These are phyloP conservation scores for Drosophila nigrodunni DNA, from an alignment of 1,140 invertebrate genomes.

Conservation along the genomic window DNA sequence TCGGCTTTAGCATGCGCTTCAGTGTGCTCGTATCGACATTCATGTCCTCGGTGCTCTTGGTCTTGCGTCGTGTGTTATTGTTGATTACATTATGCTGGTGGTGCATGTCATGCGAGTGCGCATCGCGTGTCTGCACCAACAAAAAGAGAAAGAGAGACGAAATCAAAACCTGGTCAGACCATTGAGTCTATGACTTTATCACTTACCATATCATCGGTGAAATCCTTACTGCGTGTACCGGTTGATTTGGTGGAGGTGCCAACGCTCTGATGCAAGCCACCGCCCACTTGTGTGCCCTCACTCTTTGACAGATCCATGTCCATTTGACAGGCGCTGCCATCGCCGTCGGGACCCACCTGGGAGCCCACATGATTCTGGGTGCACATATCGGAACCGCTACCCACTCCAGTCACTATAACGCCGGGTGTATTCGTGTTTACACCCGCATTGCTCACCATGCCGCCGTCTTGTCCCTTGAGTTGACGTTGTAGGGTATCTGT, in stretches of 20 bases:
- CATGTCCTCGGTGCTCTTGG: conserved; percentile 96
- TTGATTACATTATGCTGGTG: conserved; percentile 88
- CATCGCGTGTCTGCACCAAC: conserved; percentile 73
- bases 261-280: conserved; percentile 86
- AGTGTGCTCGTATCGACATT: conserved; percentile 94
- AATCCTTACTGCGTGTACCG: conserved; percentile 86
- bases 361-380: conserved; percentile 86
- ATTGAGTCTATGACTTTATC: not conserved
- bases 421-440: conserved; percentile 84
- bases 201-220: conserved; percentile 83
- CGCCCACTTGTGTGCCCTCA: conserved; percentile 92
- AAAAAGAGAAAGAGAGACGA: conserved; percentile 26
- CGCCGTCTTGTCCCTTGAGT: conserved; percentile 87
- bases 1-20: conserved; percentile 96
- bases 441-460: conserved; percentile 86
- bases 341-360: conserved; percentile 83
- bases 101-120: conserved; percentile 84
- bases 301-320: conserved; percentile 88
- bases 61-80: conserved; percentile 91
- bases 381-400: conserved; percentile 79
- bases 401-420: conserved; percentile 73
- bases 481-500: conserved; percentile 85
- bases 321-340: conserved; percentile 75
- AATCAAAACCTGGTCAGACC: conserved; percentile 1
- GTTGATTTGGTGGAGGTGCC: conserved; percentile 86